Evolutionary conservation across 2,113 vertebrate species (phyloP).

Genomic region (Pelodiscus sinensis): DNA sequence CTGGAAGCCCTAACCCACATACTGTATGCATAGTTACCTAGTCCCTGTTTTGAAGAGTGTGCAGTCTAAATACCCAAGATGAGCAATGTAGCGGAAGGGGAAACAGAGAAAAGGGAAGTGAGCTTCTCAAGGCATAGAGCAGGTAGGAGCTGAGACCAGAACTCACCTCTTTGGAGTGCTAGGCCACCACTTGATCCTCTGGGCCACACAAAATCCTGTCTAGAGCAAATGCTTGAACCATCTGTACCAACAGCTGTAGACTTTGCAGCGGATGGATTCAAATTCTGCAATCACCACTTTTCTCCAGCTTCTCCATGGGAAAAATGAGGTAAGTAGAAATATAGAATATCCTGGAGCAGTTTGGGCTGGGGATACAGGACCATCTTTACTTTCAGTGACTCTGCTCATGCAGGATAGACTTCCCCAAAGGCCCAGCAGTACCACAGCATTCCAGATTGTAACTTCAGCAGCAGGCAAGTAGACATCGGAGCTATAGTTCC

Average conservation of each 20-base stretch:
- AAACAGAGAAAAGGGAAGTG: conserved; percentile 12
- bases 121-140: not conserved
- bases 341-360: not conserved
- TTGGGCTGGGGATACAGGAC: not conserved
- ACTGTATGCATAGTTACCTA: not conserved
- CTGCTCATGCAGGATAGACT: not conserved
- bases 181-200: rapidly evolving
- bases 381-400: not conserved
- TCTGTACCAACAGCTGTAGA: conserved; percentile 63
- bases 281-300: not conserved
- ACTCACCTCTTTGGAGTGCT: rapidly evolving
- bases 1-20: not conserved
- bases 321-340: conserved; percentile 30
- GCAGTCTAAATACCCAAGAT: not conserved
- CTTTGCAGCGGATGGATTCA: not conserved
- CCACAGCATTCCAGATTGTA: not conserved
- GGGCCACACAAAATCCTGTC: not conserved
- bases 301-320: conserved; percentile 12
- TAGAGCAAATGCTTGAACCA: not conserved
- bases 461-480: not conserved
- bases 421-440: not conserved
- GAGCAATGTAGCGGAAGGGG: not conserved
- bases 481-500: not conserved
- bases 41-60: not conserved
- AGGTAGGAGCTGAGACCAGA: not conserved